Percentiles rank a stretch among this genome's conserved stretches.
phyloP scores from a whole-genome alignment of 2,888 invertebrate species.

The Nymphalis polychloros region DNA sequence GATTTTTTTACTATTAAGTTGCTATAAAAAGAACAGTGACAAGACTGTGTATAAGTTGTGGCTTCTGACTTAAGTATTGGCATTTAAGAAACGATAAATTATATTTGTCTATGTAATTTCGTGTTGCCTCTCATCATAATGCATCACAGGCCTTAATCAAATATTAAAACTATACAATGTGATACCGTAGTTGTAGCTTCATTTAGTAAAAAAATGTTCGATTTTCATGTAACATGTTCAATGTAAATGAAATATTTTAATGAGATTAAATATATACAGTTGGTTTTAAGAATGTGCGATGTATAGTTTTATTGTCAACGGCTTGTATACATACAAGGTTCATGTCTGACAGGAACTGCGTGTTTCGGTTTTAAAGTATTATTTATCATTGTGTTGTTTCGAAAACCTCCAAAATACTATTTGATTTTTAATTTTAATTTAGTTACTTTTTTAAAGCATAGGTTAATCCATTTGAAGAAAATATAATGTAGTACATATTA shows the following conservation, averaged over 20 bases:
- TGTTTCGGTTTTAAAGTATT: no score
- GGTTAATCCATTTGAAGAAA: no score
- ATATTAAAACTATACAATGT: conserved; percentile 23
- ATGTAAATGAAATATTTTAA: conserved; percentile 6
- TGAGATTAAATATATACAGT: conserved; percentile 9
- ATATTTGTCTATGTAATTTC: conserved; percentile 30
- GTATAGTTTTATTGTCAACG: background rate
- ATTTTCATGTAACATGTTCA: conserved; percentile 20
- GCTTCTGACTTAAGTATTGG: conserved; percentile 7
- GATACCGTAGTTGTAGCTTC: conserved; percentile 24
- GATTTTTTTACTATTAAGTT: background rate
- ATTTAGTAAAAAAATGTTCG: conserved; percentile 17
- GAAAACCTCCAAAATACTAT: no score
- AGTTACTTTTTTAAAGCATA: no score
- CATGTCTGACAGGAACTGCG: no score
- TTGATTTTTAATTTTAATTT: no score
- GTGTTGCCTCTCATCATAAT: conserved; percentile 29
- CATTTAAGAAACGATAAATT: conserved; percentile 33
- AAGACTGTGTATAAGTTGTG: conserved; percentile 4
- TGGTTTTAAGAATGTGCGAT: conserved; percentile 1
- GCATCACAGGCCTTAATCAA: conserved; percentile 26
- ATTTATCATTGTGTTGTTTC: no score
- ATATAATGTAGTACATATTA: no score
- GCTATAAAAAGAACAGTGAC: background rate
- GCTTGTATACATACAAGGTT: background rate